A percentile compares a stretch with the other conserved stretches of the same genome.
Evolutionary conservation across 2,888 invertebrate species (phyloP).

Genomic region (Drosophila pseudotakahashii): DNA sequence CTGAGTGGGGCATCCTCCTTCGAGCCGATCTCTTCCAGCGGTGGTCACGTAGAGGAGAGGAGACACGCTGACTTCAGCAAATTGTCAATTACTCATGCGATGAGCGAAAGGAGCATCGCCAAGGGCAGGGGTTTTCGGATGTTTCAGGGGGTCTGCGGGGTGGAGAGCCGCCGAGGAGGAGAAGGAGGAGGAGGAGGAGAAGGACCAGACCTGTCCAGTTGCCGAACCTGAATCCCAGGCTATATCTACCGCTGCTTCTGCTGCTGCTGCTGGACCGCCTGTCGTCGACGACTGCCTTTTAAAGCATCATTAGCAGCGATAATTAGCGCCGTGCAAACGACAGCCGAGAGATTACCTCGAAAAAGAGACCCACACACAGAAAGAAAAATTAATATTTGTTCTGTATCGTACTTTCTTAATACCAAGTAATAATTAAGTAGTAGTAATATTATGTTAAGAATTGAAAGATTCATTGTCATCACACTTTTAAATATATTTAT

Average conservation of each 20-base stretch:
- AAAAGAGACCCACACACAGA: conserved; percentile 31
- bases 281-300: conserved; percentile 80
- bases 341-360: conserved; percentile 69
- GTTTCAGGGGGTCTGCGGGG: background rate
- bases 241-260: conserved; percentile 23
- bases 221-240: conserved; percentile 47
- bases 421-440: background rate
- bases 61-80: conserved; percentile 77
- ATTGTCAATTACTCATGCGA: conserved; percentile 82
- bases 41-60: conserved; percentile 50
- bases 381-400: background rate
- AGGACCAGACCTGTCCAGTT: conserved; percentile 52
- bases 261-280: conserved; percentile 59
- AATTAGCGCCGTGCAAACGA: conserved; percentile 77
- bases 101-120: conserved; percentile 71
- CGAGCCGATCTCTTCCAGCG: conserved; percentile 22
- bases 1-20: conserved; percentile 17
- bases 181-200: background rate
- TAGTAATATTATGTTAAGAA: too few relatives aligned
- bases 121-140: conserved; percentile 4
- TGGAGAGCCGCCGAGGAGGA: too few relatives aligned
- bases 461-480: too few relatives aligned
- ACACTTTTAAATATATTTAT: too few relatives aligned
- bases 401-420: background rate
- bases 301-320: conserved; percentile 81